Base-by-base conservation (phyloP, 2,797 vertebrate genomes). In the Scarus forsteni region DNA sequence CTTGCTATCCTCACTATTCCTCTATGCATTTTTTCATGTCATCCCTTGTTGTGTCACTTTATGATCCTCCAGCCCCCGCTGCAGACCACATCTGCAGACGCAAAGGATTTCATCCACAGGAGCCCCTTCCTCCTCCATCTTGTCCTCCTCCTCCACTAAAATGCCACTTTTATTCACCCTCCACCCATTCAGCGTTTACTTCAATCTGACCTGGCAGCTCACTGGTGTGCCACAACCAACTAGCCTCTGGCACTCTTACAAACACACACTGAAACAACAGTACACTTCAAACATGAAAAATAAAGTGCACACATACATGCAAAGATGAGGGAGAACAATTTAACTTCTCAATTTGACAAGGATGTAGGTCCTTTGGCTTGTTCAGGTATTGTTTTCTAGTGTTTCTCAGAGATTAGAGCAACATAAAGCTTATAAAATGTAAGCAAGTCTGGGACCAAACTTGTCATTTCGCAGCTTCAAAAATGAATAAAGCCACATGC, bases 401-500 rank as follows among this genome's bases (percentile, higher is more conserved):
- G 10, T 55, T 55, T 73, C 60, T 55, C 40, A 36, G 34, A 51
- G 49, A 59, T 52, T 50, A 59, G 52, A 72, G 60, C 35, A 44
- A 55, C 73, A 85, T 49, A 56, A 75, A 71, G 77, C n/a, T 81
- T 88, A 83, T 68, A 72, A 70, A 70, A 88, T 86, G 82, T 88
- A 90, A 92, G 91, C 87, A 89, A 70, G 87, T 87, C 84, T 84
- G 79, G 89, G 80, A 79, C 68, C 81, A 78, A 84, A 91, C 81
- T 80, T 90, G 83, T 93, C 88, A 89, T 90, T 85, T 86, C 84
- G 73, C 85, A 86, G 86, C 75, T 81, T 73, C 72, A 80, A 70
- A 89, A 92, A 94, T 94, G 91, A 89, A 94, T 94, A 80, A 39
- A 83, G 68, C 82, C 40, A 80, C 66, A 69, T 62, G 64, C 78